These are phyloP conservation scores for Rhabdophis nuchalis DNA, from an alignment of 2,797 vertebrate genomes.

Conservation along the genomic window DNA sequence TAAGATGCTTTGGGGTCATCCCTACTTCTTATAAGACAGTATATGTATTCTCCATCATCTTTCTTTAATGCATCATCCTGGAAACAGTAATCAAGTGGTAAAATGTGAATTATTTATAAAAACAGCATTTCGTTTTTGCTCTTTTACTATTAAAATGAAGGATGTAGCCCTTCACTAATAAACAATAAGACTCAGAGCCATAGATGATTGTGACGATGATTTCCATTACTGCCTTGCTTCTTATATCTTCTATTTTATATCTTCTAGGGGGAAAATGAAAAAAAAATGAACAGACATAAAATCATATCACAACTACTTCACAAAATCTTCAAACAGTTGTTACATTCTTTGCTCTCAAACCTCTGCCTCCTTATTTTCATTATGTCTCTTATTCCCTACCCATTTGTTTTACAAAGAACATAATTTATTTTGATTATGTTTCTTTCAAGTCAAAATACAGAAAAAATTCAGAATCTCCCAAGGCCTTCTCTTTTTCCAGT, in stretches of 20 bases:
- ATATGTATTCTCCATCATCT: constrained; percentile 68
- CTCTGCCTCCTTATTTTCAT: not conserved
- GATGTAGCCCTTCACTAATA: not conserved
- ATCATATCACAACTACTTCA: not conserved
- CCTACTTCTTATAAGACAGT: constrained; percentile 60
- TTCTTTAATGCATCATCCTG: constrained; percentile 38
- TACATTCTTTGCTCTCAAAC: not conserved
- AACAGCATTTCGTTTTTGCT: not conserved
- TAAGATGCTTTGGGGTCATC: constrained; percentile 40
- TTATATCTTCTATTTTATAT: not conserved
- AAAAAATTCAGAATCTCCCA: not conserved
- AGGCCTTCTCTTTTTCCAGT: not conserved
- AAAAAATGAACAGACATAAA: not conserved
- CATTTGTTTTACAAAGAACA: not conserved
- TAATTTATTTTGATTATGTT: not conserved
- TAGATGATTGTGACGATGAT: not conserved
- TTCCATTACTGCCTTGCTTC: not conserved
- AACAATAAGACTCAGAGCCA: not conserved
- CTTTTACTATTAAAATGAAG: not conserved
- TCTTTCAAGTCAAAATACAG: not conserved
- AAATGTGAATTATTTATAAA: not conserved
- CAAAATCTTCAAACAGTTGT: not conserved
- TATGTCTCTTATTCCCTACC: not conserved
- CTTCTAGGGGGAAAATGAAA: not conserved
- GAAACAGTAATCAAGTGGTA: not conserved